phyloP scores from a whole-genome alignment of 2,888 invertebrate species.

The Beris chalybata region DNA sequence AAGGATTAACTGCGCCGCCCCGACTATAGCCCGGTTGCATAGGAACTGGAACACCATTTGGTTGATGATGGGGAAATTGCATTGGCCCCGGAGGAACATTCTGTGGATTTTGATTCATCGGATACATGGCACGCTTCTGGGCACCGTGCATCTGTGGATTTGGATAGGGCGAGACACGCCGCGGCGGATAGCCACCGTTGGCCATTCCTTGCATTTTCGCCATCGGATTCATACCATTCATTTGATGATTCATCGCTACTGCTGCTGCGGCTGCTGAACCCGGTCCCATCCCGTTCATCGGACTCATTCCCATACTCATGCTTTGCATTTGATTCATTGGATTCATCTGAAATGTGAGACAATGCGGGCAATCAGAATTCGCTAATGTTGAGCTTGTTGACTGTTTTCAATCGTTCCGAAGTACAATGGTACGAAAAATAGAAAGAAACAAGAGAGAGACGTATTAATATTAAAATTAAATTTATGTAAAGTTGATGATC shows the following conservation, averaged over 20 bases:
- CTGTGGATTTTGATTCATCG: conserved; percentile 62
- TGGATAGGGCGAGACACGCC: conserved; percentile 84
- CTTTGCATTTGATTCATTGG: conserved; percentile 75
- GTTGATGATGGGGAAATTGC: conserved; percentile 54
- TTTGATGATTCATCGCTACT: conserved; percentile 64
- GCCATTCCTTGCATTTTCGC: conserved; percentile 62
- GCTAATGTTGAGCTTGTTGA: conserved; percentile 26
- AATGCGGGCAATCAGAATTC: conserved; percentile 33
- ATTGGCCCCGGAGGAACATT: conserved; percentile 57
- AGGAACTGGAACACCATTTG: conserved; percentile 54
- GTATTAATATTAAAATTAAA: background rate
- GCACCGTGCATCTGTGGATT: conserved; percentile 83
- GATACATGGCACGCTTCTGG: conserved; percentile 64
- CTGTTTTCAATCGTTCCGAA: conserved; percentile 2
- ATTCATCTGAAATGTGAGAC: conserved; percentile 61
- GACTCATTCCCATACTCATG: conserved; percentile 67
- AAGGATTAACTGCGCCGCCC: conserved; percentile 48
- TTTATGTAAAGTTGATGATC: too few relatives aligned
- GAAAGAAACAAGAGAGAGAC: conserved; percentile 31
- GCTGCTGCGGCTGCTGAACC: conserved; percentile 51
- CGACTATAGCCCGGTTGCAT: conserved; percentile 58
- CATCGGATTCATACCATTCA: conserved; percentile 69
- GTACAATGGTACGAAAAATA: conserved; percentile 17
- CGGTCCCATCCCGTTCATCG: conserved; percentile 39
- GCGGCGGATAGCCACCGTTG: conserved; percentile 65